phyloP scores from a whole-genome alignment of 2,113 vertebrate species.

The Chloroceryle aenea region DNA sequence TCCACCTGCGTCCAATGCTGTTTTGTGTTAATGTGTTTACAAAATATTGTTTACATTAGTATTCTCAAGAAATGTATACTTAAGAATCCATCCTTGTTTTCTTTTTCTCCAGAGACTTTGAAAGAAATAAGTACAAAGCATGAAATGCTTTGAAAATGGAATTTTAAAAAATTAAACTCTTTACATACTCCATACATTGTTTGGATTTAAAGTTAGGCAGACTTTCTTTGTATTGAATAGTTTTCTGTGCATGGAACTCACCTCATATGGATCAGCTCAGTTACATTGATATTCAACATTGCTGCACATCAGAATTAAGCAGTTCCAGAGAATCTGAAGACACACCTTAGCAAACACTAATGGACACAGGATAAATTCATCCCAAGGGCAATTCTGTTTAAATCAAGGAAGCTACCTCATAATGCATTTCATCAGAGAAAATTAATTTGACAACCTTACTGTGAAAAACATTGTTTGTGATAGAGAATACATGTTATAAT shows the following conservation, averaged over 20 bases:
- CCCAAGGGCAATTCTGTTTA: neutral
- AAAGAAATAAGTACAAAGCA: constrained; percentile 22
- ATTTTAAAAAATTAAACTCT: neutral
- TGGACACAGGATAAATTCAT: neutral
- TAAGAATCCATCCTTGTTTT: neutral
- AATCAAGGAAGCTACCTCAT: neutral
- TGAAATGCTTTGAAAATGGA: neutral
- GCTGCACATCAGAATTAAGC: neutral
- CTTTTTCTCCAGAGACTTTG: neutral
- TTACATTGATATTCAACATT: neutral
- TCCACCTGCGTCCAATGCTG: constrained; percentile 5
- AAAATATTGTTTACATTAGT: constrained; percentile 13
- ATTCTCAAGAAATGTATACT: constrained; percentile 15
- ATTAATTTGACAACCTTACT: neutral
- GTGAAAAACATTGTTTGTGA: neutral
- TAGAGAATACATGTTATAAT: neutral
- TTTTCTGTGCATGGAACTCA: neutral
- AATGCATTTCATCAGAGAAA: neutral
- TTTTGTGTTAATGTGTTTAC: neutral
- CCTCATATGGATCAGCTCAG: neutral
- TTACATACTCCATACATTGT: neutral
- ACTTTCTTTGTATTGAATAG: neutral
- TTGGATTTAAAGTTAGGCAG: neutral
- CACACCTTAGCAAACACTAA: neutral
- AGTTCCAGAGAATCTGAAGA: neutral